A percentile compares a stretch with the other conserved stretches of the same genome.
These are phyloP conservation scores for Lottia gigantea DNA, from an alignment of 2,888 invertebrate genomes.

Conservation along the genomic window DNA sequence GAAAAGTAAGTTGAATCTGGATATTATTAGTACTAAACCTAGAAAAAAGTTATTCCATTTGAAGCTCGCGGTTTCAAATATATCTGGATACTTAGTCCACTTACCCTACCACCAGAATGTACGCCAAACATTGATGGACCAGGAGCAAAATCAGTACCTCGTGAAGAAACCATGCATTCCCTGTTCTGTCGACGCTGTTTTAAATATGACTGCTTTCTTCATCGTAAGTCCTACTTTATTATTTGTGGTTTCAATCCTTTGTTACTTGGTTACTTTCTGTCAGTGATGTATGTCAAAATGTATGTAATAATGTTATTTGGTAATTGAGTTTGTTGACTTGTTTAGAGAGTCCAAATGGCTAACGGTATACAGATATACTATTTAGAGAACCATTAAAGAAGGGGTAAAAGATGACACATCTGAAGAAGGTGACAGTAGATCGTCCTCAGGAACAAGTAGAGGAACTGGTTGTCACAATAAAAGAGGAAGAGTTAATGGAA, in stretches of 20 bases:
- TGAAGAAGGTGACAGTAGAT: constrained; percentile 33
- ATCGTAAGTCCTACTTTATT: constrained; percentile 73
- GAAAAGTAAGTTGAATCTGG: constrained; percentile 77
- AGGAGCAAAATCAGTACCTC: constrained; percentile 83
- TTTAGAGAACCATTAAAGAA: too few species aligned
- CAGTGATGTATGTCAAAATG: too few species aligned
- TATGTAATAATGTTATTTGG: too few species aligned
- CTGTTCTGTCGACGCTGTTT: constrained; percentile 96
- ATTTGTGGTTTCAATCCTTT: too few species aligned
- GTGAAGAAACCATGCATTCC: constrained; percentile 97
- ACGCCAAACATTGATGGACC: constrained; percentile 97
- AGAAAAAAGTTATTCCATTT: too few species aligned
- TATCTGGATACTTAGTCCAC: constrained; percentile 74
- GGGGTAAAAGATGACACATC: too few species aligned
- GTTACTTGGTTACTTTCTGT: too few species aligned
- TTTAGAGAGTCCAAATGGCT: too few species aligned
- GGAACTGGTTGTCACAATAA: constrained; percentile 27
- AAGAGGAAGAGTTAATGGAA: constrained; percentile 65
- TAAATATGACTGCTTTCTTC: constrained; percentile 98
- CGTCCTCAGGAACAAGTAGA: constrained; percentile 24
- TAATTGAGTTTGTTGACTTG: too few species aligned
- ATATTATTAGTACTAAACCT: too few species aligned
- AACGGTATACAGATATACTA: too few species aligned
- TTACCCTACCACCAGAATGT: constrained; percentile 88
- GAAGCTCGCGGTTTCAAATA: too few species aligned